Evolutionary conservation across 1,140 invertebrate species (phyloP), one percentile per base, ranked within the genome.

Genomic region (Dendrolimus kikuchii): DNA sequence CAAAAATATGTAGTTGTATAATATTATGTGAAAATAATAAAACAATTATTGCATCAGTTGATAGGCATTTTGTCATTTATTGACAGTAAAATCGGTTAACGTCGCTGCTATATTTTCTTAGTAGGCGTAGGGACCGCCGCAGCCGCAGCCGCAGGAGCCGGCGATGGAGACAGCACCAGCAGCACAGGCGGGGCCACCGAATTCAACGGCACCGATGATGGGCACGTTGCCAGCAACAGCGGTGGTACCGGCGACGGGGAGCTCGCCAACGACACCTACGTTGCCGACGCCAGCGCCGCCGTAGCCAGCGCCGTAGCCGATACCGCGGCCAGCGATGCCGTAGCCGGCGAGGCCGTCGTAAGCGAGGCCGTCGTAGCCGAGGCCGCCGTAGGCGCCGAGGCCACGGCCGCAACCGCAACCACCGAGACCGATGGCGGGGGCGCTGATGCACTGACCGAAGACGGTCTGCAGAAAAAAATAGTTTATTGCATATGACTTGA

Each of bases 241-340:
- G 1, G 55, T 57, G 36, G 45, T 57, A 42, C 55, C 55, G 44
- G 55, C 40, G 5, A 77, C 74, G 8, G 71, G 71, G 50, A 77
- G 61, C 47, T 77, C 71, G 5, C 74, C 74, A 7, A 57, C 55
- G 6, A 74, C 71, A 2, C 57, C 62, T 5, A 77, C 66, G 10
- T 70, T 64, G 38, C 74, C 74, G 8, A 68, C 49, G 8, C 74
- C 74, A 8, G 54, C 57, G 36, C 71, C 70, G 4, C 70, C 71
- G 9, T 74, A 77, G 4, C 55, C 57, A n/a, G n/a, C n/a, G 2
- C 56, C 62, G 4, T 46, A 6, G 1, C n/a, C 49, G 23, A 23
- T 23, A 3, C 23, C 23, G 23, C 23, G 23, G 3, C 23, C 23
- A 23, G 23, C 23, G 23, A 23, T 23, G n/a, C 41, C 41, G 6